These are phyloP conservation scores for Hydractinia echinata DNA, from an alignment of 30 jellyfish, hydroid and myxozoan species.

Conservation along the genomic window DNA sequence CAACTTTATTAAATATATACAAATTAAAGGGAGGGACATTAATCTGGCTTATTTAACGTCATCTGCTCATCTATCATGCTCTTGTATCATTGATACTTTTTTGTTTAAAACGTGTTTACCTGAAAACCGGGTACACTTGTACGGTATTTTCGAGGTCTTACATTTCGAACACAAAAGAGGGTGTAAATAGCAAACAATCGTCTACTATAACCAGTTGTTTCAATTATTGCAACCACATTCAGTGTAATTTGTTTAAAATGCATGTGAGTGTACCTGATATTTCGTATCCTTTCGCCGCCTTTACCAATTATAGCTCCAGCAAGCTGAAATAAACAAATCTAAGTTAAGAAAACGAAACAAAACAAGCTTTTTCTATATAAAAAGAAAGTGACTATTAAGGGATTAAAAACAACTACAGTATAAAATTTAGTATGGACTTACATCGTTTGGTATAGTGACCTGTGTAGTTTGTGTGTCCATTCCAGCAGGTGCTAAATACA, in stretches of 20 bases:
- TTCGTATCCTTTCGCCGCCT: conserved; percentile 95
- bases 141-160: too few species aligned
- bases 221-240: too few species aligned
- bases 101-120: too few species aligned
- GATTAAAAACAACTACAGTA: not conserved
- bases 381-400: not conserved
- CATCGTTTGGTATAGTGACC: conserved; percentile 97
- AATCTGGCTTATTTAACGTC: too few species aligned
- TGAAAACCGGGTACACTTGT: too few species aligned
- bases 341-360: not conserved
- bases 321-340: conserved; percentile 39
- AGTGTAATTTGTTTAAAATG: too few species aligned
- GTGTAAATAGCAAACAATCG: too few species aligned
- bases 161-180: too few species aligned
- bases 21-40: not conserved
- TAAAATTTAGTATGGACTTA: conserved; percentile 25
- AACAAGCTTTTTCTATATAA: not conserved
- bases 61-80: too few species aligned
- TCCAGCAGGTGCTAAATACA: too few species aligned
- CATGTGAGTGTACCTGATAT: conserved; percentile 53
- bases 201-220: too few species aligned
- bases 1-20: not conserved
- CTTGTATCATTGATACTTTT: too few species aligned
- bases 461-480: conserved; percentile 63
- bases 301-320: conserved; percentile 98